phyloP scores from a whole-genome alignment of 2,113 vertebrate species.

The Trichechus manatus region DNA sequence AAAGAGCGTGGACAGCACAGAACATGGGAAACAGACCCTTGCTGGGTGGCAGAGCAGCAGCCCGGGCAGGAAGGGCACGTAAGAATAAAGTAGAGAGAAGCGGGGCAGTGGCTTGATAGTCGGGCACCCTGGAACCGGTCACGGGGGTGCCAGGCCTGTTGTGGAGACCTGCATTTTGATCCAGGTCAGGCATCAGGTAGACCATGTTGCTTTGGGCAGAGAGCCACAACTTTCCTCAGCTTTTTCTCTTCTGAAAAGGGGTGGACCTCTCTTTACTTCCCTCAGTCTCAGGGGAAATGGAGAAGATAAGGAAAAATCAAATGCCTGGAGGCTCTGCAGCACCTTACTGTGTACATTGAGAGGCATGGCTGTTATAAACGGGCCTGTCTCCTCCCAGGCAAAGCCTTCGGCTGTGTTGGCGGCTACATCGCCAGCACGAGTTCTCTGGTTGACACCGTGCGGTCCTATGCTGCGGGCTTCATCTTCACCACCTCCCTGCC shows the following conservation, averaged over 20 bases:
- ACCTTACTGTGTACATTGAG: accelerated
- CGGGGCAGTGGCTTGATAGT: neutral
- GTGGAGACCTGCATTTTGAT: neutral
- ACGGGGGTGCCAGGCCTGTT: neutral
- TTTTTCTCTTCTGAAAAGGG: neutral
- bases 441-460: slow-evolving; percentile 94
- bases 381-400: slow-evolving; percentile 88
- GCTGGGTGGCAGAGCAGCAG: neutral
- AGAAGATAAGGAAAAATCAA: neutral
- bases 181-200: neutral
- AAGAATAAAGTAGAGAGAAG: neutral
- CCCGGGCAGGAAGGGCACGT: neutral
- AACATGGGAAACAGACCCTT: neutral
- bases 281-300: neutral
- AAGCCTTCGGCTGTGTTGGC: slow-evolving; percentile 98
- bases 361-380: neutral
- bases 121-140: neutral
- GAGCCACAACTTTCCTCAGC: neutral
- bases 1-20: neutral
- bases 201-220: neutral
- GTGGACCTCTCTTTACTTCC: neutral
- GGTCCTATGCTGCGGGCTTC: slow-evolving; percentile 96
- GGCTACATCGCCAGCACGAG: slow-evolving; percentile 96
- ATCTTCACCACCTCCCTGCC: slow-evolving; percentile 99
- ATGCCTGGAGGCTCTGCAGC: neutral